Percentiles rank a stretch among this genome's conserved stretches.
Evolutionary conservation across 2,797 vertebrate species (phyloP).

Genomic region (Centropyge bicolor): DNA sequence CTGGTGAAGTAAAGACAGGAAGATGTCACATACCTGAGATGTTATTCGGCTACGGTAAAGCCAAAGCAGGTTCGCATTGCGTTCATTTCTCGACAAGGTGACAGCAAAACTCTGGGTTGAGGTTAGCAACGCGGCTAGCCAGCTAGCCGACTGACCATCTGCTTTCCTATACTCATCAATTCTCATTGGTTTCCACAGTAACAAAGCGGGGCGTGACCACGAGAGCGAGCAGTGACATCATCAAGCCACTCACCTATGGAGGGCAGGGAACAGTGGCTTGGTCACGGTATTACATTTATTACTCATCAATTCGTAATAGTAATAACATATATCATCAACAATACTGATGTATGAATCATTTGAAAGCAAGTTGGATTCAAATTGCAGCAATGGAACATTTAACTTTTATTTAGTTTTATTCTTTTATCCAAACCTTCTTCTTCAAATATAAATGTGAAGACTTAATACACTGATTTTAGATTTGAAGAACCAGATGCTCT

Average conservation of each 20-base stretch:
- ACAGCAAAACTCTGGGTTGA: background rate
- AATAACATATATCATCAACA: no score
- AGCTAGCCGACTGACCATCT: conserved; percentile 52
- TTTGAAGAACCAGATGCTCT: background rate
- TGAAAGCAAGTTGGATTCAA: background rate
- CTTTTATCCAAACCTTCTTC: background rate
- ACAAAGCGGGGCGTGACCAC: conserved; percentile 66
- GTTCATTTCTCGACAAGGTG: background rate
- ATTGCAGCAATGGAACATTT: background rate
- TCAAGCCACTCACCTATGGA: background rate
- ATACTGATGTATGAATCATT: background rate
- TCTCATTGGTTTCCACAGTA: conserved; percentile 78
- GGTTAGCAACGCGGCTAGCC: conserved; percentile 52
- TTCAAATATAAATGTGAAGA: background rate
- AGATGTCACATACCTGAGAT: conserved; percentile 49
- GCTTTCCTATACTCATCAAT: conserved; percentile 51
- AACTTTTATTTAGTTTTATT: background rate
- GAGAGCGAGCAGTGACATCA: conserved; percentile 14
- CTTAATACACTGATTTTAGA: background rate
- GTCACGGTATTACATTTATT: background rate
- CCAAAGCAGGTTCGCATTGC: background rate
- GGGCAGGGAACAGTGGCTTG: background rate
- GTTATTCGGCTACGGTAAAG: background rate
- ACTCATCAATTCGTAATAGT: background rate
- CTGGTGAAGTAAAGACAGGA: background rate